Base-by-base conservation (phyloP, 1,140 invertebrate species). In the Uloborus diversus region DNA sequence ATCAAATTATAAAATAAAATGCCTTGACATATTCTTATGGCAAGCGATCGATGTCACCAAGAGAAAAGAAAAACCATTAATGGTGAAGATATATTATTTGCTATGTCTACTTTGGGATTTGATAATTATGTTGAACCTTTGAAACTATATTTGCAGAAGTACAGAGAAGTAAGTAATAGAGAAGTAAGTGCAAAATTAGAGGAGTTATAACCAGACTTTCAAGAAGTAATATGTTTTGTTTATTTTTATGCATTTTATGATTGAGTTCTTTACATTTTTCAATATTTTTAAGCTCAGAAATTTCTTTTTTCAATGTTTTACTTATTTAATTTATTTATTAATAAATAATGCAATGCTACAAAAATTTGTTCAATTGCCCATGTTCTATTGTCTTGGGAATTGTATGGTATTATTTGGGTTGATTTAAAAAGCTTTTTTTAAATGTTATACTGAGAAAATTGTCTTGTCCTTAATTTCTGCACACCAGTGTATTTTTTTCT, bases 31-130 rank as follows among this genome's bases (percentile, higher is more conserved):
- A 37, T 32, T 9, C 5, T 56, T 59, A 88, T 87, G 85, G 96
- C 96, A 0, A 96, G 96, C 86, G 96, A 99, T 85, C 88, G 96
- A 28, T 99, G 96, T 88, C 94, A 97, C 83, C 93, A 97, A 88
- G 98, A 99, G 86, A 99, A 99, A 87, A 88, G 98, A 32, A 99
- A 99, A 89, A 99, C 98, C 2, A 99, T 99, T 27, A 99, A 99
- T 84, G 98, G 97, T 76, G 98, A 99, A 89, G 97, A 98, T 88
- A 94, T 99, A 76, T 87, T 99, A 11, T 98, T 95, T 88, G 97
- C 98, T 0, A 98, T 99, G 93, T 94, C 94, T 53, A 94, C 93
- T 3, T 89, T 99, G 17, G 98, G 98, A 13, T 99, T 99, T 88
- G 98, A 99, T 84, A 98, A 97, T 87, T 99, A 99, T 87, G 94